phyloP scores from a whole-genome alignment of 2,888 invertebrate species.

The Epirrita christyi region DNA sequence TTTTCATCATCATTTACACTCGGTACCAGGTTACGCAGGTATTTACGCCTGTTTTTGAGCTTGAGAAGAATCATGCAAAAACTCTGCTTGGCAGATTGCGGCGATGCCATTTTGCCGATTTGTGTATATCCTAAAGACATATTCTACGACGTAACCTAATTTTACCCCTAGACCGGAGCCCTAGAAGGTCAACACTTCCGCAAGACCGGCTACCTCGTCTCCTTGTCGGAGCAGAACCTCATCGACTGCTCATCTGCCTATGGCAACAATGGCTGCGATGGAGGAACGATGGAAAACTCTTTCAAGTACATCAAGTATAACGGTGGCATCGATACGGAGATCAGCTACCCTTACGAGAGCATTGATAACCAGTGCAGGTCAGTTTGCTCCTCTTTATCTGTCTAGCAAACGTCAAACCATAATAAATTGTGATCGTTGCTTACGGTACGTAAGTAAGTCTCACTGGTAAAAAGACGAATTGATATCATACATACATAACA shows the following conservation, averaged over 20 bases:
- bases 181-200: conserved; percentile 96
- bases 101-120: no score
- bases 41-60: no score
- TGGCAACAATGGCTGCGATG: conserved; percentile 96
- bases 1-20: no score
- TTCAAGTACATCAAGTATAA: conserved; percentile 94
- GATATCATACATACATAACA: no score
- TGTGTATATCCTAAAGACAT: no score
- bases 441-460: no score
- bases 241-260: conserved; percentile 93
- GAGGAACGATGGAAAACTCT: conserved; percentile 93
- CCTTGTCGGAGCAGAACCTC: conserved; percentile 96
- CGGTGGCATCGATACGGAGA: conserved; percentile 95
- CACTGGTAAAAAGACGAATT: no score
- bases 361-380: conserved; percentile 89
- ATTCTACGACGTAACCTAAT: not conserved
- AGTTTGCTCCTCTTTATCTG: not conserved
- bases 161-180: conserved; percentile 89
- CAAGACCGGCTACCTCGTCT: conserved; percentile 89
- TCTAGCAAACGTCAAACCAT: no score
- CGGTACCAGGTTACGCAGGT: no score
- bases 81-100: no score
- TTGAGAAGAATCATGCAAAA: no score
- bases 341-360: conserved; percentile 93
- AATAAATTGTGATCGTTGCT: no score